A percentile compares a stretch with the other conserved stretches of the same genome.
Evolutionary conservation across 2,888 invertebrate species (phyloP).

Genomic region (Cephus pulcher): DNA sequence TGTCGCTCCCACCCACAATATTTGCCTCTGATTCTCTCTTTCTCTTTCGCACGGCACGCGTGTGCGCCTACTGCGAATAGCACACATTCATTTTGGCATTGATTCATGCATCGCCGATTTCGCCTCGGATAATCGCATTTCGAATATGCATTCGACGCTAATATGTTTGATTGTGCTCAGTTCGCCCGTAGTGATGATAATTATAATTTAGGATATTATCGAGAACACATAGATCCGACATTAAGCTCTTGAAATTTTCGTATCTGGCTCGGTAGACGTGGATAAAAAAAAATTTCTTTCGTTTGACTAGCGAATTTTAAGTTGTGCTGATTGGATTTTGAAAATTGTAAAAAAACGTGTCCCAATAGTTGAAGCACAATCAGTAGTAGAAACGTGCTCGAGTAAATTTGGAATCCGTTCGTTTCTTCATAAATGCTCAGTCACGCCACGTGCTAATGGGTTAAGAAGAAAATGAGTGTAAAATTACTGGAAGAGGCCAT

Average conservation of each 20-base stretch:
- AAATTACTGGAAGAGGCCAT: background rate
- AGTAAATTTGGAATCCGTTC: background rate
- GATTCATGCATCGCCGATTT: slow-evolving; percentile 34
- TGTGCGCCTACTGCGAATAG: slow-evolving; percentile 34
- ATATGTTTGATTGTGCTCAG: slow-evolving; percentile 41
- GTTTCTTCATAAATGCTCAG: background rate
- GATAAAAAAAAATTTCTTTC: too few relatives aligned
- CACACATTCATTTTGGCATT: slow-evolving; percentile 37
- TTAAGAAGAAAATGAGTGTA: background rate
- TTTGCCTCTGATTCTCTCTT: background rate
- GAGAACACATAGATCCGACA: background rate
- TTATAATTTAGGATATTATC: slow-evolving; percentile 29
- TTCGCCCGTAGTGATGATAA: slow-evolving; percentile 38
- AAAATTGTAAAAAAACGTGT: background rate
- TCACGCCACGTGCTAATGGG: background rate
- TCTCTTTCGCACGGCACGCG: background rate
- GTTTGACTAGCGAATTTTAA: too few relatives aligned
- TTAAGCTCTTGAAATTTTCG: background rate
- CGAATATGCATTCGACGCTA: slow-evolving; percentile 47
- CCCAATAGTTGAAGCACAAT: background rate
- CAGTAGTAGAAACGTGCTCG: background rate
- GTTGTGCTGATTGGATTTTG: background rate
- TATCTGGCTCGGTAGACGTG: background rate
- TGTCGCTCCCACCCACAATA: background rate
- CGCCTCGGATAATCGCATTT: slow-evolving; percentile 47